Base-by-base conservation (phyloP, 2,797 vertebrate species). In the Coregonus suidteri region DNA sequence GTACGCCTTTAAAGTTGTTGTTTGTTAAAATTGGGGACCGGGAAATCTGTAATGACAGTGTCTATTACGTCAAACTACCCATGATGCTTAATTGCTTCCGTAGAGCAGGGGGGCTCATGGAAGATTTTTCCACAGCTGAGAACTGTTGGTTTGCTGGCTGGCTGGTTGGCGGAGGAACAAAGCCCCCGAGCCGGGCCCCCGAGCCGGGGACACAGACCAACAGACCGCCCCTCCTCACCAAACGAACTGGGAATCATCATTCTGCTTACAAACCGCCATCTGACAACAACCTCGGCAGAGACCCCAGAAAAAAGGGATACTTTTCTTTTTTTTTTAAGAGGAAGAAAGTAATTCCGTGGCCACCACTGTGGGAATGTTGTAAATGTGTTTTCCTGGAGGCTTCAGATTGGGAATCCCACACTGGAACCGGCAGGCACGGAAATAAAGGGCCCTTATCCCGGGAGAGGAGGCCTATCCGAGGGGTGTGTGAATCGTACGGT, bases 321-420 rank as follows among this genome's bases (percentile, higher is more conserved):
- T 25, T 25, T 25, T 25, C 25, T 25, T 25, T 25, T 25, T 25
- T 25, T 25, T 25, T 25, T 25, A 25, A 77, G 89, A 87, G 91
- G 87, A 90, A 88, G 80, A 91, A 87, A 47, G 41, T 84, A 83
- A 86, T 88, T 91, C 80, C 71, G 86, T 88, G 89, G 84, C 80
- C 79, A 81, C 89, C 88, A 91, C 91, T 94, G 90, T 94, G 93
- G 93, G 93, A 95, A 95, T 91, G 84, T 91, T 87, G 83, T 90
- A 93, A 92, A 93, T 93, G 87, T 88, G 85, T 86, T 95, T 94
- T 95, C 91, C 89, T 93, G 88, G 88, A 91, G 87, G 88, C 90
- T 88, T n/a, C 73, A 35, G 73, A 67, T 88, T 56, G 53, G 68
- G 71, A 65, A 68, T 91, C 92, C 88, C 92, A 93, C 89, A 92